These are phyloP conservation scores for Platycnemis pennipes DNA, from an alignment of 2,888 invertebrate species.

Conservation along the genomic window DNA sequence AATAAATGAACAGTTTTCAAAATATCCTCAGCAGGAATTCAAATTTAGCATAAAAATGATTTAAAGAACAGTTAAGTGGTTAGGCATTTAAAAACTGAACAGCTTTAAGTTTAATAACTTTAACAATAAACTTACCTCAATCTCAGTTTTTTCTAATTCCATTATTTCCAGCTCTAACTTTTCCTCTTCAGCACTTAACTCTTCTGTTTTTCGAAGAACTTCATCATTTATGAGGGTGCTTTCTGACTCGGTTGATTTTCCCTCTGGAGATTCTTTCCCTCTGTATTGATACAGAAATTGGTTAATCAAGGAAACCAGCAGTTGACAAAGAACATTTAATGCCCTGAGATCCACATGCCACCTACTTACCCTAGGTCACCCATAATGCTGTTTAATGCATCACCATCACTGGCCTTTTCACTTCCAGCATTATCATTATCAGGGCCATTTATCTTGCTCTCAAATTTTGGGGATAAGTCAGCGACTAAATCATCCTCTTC, in stretches of 20 bases:
- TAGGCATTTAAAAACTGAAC: too few relatives aligned
- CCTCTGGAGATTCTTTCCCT: not conserved
- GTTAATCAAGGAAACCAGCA: not conserved
- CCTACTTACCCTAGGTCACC: constrained; percentile 27
- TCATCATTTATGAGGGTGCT: constrained; percentile 80
- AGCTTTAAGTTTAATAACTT: too few relatives aligned
- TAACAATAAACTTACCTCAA: constrained; percentile 70
- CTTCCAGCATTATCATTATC: not conserved
- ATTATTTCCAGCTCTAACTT: constrained; percentile 82
- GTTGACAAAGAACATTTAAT: not conserved
- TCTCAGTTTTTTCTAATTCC: constrained; percentile 78
- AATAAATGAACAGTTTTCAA: too few relatives aligned
- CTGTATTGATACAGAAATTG: not conserved
- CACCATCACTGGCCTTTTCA: constrained; percentile 10
- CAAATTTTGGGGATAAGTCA: not conserved
- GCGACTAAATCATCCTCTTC: not conserved
- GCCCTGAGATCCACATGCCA: not conserved
- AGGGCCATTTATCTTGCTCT: constrained; percentile 47
- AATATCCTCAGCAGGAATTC: too few relatives aligned
- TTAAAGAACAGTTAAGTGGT: too few relatives aligned
- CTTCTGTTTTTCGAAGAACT: constrained; percentile 80
- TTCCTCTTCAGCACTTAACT: constrained; percentile 80
- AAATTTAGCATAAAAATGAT: too few relatives aligned
- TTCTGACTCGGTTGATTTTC: constrained; percentile 69
- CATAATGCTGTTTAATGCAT: not conserved